Conservation (phyloP, 2,888 invertebrate genomes). For the Entomobrya multifasciata region DNA sequence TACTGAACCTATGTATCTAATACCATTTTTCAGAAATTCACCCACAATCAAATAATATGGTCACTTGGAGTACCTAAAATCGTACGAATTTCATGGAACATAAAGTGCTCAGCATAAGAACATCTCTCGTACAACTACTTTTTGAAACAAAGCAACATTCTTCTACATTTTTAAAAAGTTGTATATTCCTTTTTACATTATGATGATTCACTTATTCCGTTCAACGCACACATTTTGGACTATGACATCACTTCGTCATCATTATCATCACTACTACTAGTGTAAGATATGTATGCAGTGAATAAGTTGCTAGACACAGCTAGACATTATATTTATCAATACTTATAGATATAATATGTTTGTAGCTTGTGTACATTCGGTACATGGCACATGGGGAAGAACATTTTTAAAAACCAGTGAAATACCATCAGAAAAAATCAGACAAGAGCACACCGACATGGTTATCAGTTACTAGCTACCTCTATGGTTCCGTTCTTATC, state of each 20-base stretch:
- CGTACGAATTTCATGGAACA: not conserved
- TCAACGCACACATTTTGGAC: constrained; percentile 16
- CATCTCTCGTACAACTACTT: not conserved
- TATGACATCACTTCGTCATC: constrained; percentile 19
- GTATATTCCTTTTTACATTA: not conserved
- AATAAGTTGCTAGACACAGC: too few species aligned
- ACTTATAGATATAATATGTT: too few species aligned
- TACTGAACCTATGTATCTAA: too few species aligned
- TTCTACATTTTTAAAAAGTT: not conserved
- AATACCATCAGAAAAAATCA: not conserved
- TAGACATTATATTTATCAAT: too few species aligned
- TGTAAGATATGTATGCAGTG: too few species aligned
- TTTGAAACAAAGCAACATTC: constrained; percentile 16
- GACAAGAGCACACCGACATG: constrained; percentile 11
- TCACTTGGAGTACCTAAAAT: constrained; percentile 2
- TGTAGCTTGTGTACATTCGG: too few species aligned
- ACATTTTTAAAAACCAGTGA: not conserved
- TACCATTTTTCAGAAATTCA: not conserved
- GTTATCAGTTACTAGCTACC: constrained; percentile 25
- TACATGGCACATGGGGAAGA: too few species aligned
- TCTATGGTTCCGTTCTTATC: not conserved
- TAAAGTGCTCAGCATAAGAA: not conserved
- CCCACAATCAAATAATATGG: not conserved
- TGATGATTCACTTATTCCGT: constrained; percentile 1
- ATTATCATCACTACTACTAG: not conserved